A percentile compares a stretch with the other conserved stretches of the same genome.
phyloP scores from a whole-genome alignment of 2,797 vertebrate species.

The Uromys caudimaculatus region DNA sequence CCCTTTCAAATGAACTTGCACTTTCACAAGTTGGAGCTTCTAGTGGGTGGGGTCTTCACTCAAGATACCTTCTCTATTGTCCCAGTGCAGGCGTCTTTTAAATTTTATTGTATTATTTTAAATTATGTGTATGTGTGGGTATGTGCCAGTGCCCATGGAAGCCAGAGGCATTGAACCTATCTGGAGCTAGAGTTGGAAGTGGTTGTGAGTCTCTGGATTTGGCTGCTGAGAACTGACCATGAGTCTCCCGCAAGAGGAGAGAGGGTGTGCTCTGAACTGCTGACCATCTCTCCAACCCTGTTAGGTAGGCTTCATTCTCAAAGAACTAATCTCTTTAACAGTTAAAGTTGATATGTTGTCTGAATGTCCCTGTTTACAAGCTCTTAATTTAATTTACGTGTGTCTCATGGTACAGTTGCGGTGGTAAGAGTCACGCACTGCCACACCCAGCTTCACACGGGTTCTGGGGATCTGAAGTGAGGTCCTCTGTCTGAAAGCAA shows the following conservation, averaged over 20 bases:
- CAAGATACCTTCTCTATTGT: not conserved
- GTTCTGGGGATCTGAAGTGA: not conserved
- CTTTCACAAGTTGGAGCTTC: not conserved
- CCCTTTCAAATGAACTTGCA: not conserved
- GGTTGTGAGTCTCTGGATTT: not conserved
- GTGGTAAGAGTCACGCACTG: not conserved
- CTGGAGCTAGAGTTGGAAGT: not conserved
- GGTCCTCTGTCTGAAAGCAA: not conserved
- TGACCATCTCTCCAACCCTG: not conserved
- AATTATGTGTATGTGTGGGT: not conserved
- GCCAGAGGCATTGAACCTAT: not conserved
- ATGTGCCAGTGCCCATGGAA: not conserved
- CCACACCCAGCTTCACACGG: not conserved
- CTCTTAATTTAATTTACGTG: not conserved
- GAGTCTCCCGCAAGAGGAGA: not conserved
- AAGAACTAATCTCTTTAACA: not conserved
- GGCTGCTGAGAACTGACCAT: not conserved
- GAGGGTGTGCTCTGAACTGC: not conserved
- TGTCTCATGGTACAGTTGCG: not conserved
- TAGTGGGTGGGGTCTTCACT: not conserved
- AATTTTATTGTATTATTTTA: not conserved
- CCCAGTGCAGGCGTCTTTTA: not conserved
- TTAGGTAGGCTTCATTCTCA: not conserved
- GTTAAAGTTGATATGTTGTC: not conserved
- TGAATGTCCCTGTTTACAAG: not conserved